These are phyloP conservation scores for Pristionchus japonicus DNA, from an alignment of 2,888 invertebrate genomes.

Conservation along the genomic window DNA sequence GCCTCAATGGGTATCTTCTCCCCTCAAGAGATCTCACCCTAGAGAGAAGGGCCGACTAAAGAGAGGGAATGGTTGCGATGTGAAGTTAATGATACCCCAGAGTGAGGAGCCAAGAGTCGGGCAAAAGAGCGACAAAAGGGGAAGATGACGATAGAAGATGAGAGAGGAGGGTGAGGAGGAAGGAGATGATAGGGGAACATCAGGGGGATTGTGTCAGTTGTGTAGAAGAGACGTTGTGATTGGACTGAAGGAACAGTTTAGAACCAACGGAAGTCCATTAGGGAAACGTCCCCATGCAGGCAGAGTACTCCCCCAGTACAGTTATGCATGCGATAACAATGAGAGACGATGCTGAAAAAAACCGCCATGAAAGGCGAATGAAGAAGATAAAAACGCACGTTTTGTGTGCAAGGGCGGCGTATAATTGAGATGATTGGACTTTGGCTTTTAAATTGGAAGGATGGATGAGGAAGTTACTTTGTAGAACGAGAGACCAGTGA, in stretches of 20 bases:
- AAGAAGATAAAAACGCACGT: neutral
- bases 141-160: neutral
- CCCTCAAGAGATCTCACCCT: constrained; percentile 5
- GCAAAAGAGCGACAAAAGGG: neutral
- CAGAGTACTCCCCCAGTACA: neutral
- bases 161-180: neutral
- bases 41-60: neutral
- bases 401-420: neutral
- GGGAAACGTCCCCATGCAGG: neutral
- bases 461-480: neutral
- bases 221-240: neutral
- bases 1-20: neutral
- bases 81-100: constrained; percentile 11
- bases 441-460: neutral
- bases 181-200: neutral
- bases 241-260: neutral
- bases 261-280: neutral
- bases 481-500: neutral
- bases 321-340: neutral
- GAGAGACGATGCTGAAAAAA: neutral
- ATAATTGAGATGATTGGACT: neutral
- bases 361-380: neutral
- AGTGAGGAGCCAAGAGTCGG: neutral
- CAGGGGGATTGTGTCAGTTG: neutral
- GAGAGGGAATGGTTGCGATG: constrained; percentile 3